Evolutionary conservation across 2,888 invertebrate species (phyloP).

Genomic region (Cylindroiulus punctatus): DNA sequence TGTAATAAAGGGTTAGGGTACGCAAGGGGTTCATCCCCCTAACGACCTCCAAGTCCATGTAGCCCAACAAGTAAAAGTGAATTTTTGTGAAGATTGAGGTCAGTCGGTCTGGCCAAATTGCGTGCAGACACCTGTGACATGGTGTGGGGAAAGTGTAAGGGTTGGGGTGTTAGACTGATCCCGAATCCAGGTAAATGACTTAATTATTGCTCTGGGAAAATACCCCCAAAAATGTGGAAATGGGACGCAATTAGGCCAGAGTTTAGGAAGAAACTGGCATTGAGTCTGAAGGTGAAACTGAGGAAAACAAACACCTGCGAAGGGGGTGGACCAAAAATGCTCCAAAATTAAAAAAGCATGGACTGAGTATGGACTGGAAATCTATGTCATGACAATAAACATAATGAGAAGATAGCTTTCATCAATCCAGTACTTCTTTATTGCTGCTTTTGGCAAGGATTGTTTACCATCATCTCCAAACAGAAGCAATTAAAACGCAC

Average conservation of each 20-base stretch:
- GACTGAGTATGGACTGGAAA: not conserved
- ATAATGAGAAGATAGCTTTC: not conserved
- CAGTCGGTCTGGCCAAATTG: not conserved
- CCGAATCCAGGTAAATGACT: not conserved
- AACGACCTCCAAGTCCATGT: not conserved
- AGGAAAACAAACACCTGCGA: constrained; percentile 14
- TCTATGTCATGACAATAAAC: constrained; percentile 6
- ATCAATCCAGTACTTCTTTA: not conserved
- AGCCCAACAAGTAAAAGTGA: not conserved
- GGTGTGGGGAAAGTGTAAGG: not conserved
- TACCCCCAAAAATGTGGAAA: constrained; percentile 10
- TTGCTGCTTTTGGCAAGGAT: not conserved
- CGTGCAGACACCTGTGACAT: constrained; percentile 22
- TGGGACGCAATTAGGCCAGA: not conserved
- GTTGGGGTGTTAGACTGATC: not conserved
- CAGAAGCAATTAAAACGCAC: not conserved
- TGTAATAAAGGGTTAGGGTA: no score
- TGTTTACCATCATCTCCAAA: not conserved
- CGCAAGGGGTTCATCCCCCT: not conserved
- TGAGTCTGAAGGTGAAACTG: constrained; percentile 11
- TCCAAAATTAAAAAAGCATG: not conserved
- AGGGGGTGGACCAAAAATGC: not conserved
- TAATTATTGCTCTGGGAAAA: not conserved
- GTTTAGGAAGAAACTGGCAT: not conserved
- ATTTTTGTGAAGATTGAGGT: not conserved